Evolutionary conservation across 1,140 invertebrate genomes (phyloP).

Genomic region (Heterodera schachtii): DNA sequence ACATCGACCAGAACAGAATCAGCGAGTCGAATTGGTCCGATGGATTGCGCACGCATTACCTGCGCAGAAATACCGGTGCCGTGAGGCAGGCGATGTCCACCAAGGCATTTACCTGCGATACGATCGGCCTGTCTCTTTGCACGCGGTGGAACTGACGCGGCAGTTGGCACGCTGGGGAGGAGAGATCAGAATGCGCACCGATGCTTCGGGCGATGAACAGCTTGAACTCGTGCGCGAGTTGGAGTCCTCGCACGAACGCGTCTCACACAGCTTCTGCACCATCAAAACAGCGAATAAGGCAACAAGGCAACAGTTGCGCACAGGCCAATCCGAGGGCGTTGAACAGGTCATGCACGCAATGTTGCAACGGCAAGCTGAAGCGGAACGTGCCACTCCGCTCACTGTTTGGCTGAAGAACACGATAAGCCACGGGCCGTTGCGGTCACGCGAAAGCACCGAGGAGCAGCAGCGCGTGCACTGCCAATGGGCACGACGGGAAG

Average conservation of each 20-base stretch:
- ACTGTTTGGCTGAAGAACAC: slow-evolving; percentile 30
- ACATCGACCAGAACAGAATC: slow-evolving; percentile 25
- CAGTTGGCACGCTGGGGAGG: slow-evolving; percentile 37
- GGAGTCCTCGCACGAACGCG: slow-evolving; percentile 10
- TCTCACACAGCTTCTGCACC: slow-evolving; percentile 32
- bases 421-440: slow-evolving; percentile 16
- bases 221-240: slow-evolving; percentile 39
- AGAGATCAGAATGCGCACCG: slow-evolving; percentile 36
- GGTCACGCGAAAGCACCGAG: slow-evolving; percentile 30
- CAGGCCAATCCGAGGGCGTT: slow-evolving; percentile 24
- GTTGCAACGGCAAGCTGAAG: slow-evolving; percentile 21
- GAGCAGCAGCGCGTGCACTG: slow-evolving; percentile 36
- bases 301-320: slow-evolving; percentile 8
- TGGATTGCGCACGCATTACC: slow-evolving; percentile 27
- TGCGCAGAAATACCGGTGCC: slow-evolving; percentile 9
- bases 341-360: slow-evolving; percentile 37
- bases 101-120: slow-evolving; percentile 34
- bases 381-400: slow-evolving; percentile 23
- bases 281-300: slow-evolving; percentile 9
- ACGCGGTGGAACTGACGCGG: slow-evolving; percentile 22
- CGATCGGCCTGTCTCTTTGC: not conserved
- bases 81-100: slow-evolving; percentile 41
- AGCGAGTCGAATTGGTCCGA: slow-evolving; percentile 29
- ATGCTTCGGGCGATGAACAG: slow-evolving; percentile 44
- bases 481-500: slow-evolving; percentile 32